Conservation (phyloP, 2,888 invertebrate genomes). For the Hemithea aestivaria region DNA sequence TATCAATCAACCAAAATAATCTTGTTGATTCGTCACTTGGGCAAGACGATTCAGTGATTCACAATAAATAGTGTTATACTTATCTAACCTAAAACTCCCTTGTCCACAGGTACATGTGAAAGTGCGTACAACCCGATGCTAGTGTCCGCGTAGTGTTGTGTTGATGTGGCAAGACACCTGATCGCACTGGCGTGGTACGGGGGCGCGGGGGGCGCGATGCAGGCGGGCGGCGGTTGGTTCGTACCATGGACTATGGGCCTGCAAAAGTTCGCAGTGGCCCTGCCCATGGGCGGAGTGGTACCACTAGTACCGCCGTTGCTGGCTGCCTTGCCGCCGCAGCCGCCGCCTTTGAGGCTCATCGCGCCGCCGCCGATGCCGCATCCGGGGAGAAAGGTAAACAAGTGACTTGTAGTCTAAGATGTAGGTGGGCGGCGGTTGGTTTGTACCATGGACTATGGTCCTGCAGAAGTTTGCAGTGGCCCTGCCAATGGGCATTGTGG, state of each 20-base stretch:
- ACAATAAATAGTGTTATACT: neutral
- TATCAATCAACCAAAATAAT: too few species aligned
- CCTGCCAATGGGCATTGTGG: conserved; percentile 69
- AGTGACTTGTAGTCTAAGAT: too few species aligned
- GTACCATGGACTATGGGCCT: conserved; percentile 72
- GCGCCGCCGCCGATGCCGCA: conserved; percentile 62
- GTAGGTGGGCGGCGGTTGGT: conserved; percentile 73
- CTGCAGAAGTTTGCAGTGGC: conserved; percentile 74
- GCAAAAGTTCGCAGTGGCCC: conserved; percentile 72
- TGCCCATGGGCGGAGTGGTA: conserved; percentile 71
- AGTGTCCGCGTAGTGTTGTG: conserved; percentile 36
- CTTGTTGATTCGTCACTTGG: too few species aligned
- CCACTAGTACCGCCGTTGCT: conserved; percentile 66
- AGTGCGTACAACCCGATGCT: conserved; percentile 37
- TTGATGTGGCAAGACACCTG: conserved; percentile 59
- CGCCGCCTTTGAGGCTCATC: conserved; percentile 63
- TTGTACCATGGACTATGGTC: conserved; percentile 72
- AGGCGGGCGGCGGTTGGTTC: conserved; percentile 72
- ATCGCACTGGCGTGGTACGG: conserved; percentile 78
- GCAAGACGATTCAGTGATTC: too few species aligned
- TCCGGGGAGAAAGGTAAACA: conserved; percentile 61
- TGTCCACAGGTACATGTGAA: conserved; percentile 65
- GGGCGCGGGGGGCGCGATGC: conserved; percentile 71
- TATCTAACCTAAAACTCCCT: conserved; percentile 17
- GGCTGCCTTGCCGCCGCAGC: conserved; percentile 64